Conservation (phyloP, 2,113 vertebrate genomes). For the Neotragus pygmaeus region DNA sequence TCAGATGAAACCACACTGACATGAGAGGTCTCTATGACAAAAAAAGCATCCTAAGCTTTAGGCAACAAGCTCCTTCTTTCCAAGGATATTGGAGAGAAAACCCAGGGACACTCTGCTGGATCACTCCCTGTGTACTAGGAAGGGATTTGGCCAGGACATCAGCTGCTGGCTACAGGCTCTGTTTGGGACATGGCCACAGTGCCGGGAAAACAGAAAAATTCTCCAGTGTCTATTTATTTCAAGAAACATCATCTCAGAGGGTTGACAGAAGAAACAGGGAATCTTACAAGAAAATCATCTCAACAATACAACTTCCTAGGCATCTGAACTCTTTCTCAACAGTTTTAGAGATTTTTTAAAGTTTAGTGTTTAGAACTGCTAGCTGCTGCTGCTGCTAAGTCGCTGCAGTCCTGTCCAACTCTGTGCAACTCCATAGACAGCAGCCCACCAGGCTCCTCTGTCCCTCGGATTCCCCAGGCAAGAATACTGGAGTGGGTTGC, state of each 20-base stretch:
- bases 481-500: too few species aligned
- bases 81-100: not conserved
- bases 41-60: too few species aligned
- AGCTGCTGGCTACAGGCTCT: not conserved
- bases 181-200: not conserved
- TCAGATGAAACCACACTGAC: not conserved
- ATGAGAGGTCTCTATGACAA: not conserved
- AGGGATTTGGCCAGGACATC: not conserved
- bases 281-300: not conserved
- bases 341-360: not conserved
- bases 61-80: not conserved
- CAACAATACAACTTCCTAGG: not conserved
- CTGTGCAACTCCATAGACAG: too few species aligned
- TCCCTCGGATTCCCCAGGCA: too few species aligned
- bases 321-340: not conserved
- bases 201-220: not conserved
- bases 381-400: too few species aligned
- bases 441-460: too few species aligned
- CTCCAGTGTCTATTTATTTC: not conserved
- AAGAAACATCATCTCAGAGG: not conserved
- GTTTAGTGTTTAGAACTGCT: not conserved
- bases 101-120: not conserved
- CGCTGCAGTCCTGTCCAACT: too few species aligned
- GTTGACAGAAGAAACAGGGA: not conserved
- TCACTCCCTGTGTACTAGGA: not conserved